These are phyloP conservation scores for Ifrita kowaldi DNA, from an alignment of 2,113 vertebrate genomes.

Conservation along the genomic window DNA sequence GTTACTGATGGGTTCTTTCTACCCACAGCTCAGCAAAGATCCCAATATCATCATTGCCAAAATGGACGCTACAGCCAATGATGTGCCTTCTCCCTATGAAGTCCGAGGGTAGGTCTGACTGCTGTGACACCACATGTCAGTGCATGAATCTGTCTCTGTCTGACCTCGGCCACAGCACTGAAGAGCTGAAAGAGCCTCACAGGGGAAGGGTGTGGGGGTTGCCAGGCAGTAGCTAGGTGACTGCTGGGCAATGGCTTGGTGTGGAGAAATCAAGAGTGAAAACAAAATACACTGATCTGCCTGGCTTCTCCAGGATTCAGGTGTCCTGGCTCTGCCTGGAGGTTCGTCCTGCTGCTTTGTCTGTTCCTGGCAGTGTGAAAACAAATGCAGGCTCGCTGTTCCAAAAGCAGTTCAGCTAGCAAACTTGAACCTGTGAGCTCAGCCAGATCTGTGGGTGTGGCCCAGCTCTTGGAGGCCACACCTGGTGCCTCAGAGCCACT, in stretches of 20 bases:
- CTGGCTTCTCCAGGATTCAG: not conserved
- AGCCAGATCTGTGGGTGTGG: accelerated
- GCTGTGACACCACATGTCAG: not conserved
- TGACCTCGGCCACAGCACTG: not conserved
- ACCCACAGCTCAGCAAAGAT: constrained; percentile 81
- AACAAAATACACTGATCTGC: not conserved
- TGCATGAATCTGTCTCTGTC: not conserved
- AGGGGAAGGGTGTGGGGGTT: not conserved
- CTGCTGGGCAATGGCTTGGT: not conserved
- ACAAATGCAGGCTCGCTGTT: not conserved
- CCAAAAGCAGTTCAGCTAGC: not conserved
- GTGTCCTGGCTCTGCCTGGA: not conserved
- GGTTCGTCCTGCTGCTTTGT: not conserved
- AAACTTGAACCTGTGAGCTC: not conserved
- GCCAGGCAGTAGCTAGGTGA: accelerated
- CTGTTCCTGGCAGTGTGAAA: not conserved
- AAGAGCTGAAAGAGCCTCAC: not conserved
- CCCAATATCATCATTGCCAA: constrained; percentile 93
- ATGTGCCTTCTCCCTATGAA: constrained; percentile 93
- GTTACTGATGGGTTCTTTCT: not conserved
- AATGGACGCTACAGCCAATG: constrained; percentile 98
- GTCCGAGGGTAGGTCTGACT: constrained; percentile 86
- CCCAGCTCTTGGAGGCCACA: not conserved
- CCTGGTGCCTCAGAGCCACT: not conserved
- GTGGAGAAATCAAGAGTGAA: not conserved